Conservation (phyloP, 2,888 invertebrate genomes). For the Melieria omissa region DNA sequence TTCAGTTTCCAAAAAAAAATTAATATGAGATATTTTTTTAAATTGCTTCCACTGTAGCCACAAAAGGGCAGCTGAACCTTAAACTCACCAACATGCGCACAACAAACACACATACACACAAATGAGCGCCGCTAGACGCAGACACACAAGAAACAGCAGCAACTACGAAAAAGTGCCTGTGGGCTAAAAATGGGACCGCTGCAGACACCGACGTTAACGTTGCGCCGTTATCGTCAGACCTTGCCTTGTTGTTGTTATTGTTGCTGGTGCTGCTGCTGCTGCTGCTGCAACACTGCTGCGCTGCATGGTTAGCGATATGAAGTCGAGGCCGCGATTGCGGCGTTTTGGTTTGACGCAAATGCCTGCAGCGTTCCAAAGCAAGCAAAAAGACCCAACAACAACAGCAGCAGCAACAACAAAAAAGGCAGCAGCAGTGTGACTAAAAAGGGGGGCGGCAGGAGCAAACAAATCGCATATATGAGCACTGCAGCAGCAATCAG, state of each 20-base stretch:
- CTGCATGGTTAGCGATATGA: too few relatives aligned
- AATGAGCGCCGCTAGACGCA: neutral
- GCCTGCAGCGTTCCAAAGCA: neutral
- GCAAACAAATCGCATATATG: conserved; percentile 49
- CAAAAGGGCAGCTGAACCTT: neutral
- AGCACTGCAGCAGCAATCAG: conserved; percentile 47
- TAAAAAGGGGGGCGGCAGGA: conserved; percentile 11
- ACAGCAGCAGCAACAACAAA: neutral
- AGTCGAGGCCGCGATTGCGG: too few relatives aligned
- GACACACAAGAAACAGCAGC: neutral
- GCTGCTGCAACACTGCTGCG: neutral
- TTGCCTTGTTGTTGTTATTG: neutral
- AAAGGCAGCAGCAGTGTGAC: conserved; percentile 36
- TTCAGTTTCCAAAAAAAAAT: too few relatives aligned
- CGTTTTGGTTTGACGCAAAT: neutral
- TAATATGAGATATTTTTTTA: too few relatives aligned
- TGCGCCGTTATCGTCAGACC: conserved; percentile 13
- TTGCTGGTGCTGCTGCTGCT: neutral
- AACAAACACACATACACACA: too few relatives aligned
- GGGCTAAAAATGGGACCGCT: conserved; percentile 1
- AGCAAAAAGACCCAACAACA: neutral
- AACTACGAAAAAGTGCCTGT: neutral
- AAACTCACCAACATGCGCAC: neutral
- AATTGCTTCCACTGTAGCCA: too few relatives aligned
- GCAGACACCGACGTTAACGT: neutral